Base-by-base conservation (phyloP, 2,888 invertebrate genomes). In the Entomobrya proxima region DNA sequence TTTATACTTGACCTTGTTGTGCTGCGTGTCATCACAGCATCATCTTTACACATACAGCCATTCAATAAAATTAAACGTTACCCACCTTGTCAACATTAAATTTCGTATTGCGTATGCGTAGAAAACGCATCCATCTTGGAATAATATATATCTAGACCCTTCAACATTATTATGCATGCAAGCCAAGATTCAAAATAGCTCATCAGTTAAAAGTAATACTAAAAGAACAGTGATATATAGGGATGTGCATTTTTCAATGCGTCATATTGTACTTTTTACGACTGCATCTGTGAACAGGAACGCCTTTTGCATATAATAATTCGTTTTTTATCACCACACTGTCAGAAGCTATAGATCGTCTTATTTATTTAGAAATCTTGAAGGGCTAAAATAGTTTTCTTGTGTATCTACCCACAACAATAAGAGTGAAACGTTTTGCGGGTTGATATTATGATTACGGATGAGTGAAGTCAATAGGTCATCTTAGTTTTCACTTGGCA, bases 1-100 rank as follows among this genome's bases (percentile, higher is more conserved):
- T 85, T 85, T 85, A 85, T 85, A 85, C 76, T 75, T 85, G 85
- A 85, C 85, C 85, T 85, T 85, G 85, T 67, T 85, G 74, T 21
- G 52, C 44, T 79, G n/a, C 37, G 24, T 76, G 80, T 80, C 80
- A 40, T 55, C 80, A 55, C n/a, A 50, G 44, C 64, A 32, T 55
- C 75, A 21, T 58, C 30, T 37, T 40, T 1, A 21, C 18, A 15
- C 40, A 76, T 27, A 37, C n/a, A 50, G n/a, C 44, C 30, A 27
- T 47, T 44, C 9, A 72, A 44, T n/a, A 21, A 30, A 47, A 72
- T n/a, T n/a, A n/a, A n/a, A n/a, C n/a, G n/a, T n/a, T n/a, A n/a
- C n/a, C n/a, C n/a, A n/a, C n/a, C n/a, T n/a, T n/a, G n/a, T n/a
- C n/a, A n/a, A n/a, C n/a, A n/a, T n/a, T n/a, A n/a, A n/a, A n/a